Evolutionary conservation across 1,140 invertebrate species (phyloP).

Genomic region (Berghia stephanieae): DNA sequence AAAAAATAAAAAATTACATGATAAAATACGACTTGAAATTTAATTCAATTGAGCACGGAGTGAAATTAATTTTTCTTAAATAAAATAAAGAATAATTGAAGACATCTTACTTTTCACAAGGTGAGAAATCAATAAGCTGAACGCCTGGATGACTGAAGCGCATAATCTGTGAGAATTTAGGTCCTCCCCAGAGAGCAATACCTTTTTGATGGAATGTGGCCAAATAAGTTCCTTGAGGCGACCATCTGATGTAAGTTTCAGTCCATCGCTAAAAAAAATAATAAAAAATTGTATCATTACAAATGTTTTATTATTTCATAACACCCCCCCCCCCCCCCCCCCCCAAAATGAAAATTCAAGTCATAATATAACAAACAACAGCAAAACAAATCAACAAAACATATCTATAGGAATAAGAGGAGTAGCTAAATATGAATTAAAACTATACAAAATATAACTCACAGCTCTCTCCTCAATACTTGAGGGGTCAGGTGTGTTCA

Average conservation of each 20-base stretch:
- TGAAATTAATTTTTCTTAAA: no score
- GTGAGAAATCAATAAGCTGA: constrained; percentile 96
- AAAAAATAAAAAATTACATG: no score
- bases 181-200: constrained; percentile 96
- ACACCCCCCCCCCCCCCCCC: no score
- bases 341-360: no score
- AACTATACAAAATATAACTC: constrained; percentile 50
- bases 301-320: no score
- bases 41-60: no score
- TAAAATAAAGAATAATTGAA: background rate
- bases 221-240: constrained; percentile 94
- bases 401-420: background rate
- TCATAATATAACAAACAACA: no score
- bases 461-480: constrained; percentile 85
- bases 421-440: background rate
- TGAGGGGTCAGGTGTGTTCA: constrained; percentile 87
- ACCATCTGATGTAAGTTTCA: constrained; percentile 96
- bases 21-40: no score
- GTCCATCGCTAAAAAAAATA: constrained; percentile 81
- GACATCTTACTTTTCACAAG: constrained; percentile 83
- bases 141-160: constrained; percentile 91
- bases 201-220: constrained; percentile 95
- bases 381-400: background rate
- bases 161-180: constrained; percentile 89
- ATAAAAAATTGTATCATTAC: background rate